phyloP scores from a whole-genome alignment of 2,797 vertebrate genomes.

The Crypturellus tataupa region DNA sequence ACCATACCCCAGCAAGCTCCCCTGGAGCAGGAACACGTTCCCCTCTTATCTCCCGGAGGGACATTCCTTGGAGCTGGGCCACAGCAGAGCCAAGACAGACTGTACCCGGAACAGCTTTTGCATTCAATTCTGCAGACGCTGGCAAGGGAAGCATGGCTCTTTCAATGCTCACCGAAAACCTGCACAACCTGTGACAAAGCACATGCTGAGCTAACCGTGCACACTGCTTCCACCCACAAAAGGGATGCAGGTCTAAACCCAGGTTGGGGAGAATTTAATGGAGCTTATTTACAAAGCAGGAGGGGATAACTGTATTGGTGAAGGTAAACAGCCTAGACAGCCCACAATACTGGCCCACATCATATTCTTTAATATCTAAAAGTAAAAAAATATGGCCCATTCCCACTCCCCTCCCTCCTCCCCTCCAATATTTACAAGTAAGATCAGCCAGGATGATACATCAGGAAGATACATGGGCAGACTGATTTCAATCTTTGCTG shows the following conservation, averaged over 20 bases:
- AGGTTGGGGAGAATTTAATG: conserved; percentile 12
- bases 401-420: conserved; percentile 41
- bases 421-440: conserved; percentile 65
- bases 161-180: background rate
- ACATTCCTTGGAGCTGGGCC: background rate
- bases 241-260: conserved; percentile 60
- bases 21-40: background rate
- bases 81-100: background rate
- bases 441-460: conserved; percentile 56
- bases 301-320: conserved; percentile 56
- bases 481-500: conserved; percentile 39
- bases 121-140: background rate
- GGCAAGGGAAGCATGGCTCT: background rate
- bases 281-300: conserved; percentile 72
- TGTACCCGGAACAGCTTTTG: background rate
- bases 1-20: background rate
- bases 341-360: conserved; percentile 81
- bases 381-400: conserved; percentile 80
- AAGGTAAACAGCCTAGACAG: conserved; percentile 77
- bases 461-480: conserved; percentile 44
- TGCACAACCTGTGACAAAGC: background rate
- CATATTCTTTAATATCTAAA: conserved; percentile 75
- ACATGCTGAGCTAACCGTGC: background rate
- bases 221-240: background rate
- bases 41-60: background rate